phyloP scores from a whole-genome alignment of 2,888 invertebrate species.

The Encarsia formosa region DNA sequence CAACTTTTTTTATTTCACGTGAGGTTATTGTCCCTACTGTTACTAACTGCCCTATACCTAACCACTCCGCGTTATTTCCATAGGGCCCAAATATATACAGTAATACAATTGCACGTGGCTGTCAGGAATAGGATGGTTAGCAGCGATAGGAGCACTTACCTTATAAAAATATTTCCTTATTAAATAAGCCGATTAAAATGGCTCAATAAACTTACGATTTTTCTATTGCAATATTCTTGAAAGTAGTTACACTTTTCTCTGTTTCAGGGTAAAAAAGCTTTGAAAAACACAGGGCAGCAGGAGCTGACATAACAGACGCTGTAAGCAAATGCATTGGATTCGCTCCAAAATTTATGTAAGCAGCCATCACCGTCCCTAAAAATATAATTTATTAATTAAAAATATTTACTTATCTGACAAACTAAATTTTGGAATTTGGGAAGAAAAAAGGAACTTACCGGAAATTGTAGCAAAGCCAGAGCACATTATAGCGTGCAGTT shows the following conservation, averaged over 20 bases:
- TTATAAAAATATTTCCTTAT: too few relatives aligned
- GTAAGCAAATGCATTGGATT: constrained; percentile 84
- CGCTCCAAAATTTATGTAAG: constrained; percentile 88
- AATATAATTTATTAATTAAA: background rate
- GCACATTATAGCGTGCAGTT: constrained; percentile 89
- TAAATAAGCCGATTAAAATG: too few relatives aligned
- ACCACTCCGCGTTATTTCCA: too few relatives aligned
- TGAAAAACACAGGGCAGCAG: constrained; percentile 83
- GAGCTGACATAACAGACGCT: constrained; percentile 94
- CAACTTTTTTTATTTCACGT: too few relatives aligned
- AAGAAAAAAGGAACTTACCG: constrained; percentile 53
- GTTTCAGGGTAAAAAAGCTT: constrained; percentile 93
- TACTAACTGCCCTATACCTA: too few relatives aligned
- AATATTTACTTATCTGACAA: background rate
- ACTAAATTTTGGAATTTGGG: background rate
- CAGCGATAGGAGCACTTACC: too few relatives aligned
- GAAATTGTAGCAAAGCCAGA: constrained; percentile 95
- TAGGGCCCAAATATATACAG: too few relatives aligned
- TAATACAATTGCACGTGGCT: too few relatives aligned
- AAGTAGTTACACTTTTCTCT: constrained; percentile 70
- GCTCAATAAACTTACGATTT: constrained; percentile 61
- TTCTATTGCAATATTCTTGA: constrained; percentile 69
- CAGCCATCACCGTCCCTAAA: constrained; percentile 79
- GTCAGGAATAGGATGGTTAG: too few relatives aligned
- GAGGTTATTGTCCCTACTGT: too few relatives aligned